Conservation (phyloP, 2,888 invertebrate species). For the Asteroscopus sphinx region DNA sequence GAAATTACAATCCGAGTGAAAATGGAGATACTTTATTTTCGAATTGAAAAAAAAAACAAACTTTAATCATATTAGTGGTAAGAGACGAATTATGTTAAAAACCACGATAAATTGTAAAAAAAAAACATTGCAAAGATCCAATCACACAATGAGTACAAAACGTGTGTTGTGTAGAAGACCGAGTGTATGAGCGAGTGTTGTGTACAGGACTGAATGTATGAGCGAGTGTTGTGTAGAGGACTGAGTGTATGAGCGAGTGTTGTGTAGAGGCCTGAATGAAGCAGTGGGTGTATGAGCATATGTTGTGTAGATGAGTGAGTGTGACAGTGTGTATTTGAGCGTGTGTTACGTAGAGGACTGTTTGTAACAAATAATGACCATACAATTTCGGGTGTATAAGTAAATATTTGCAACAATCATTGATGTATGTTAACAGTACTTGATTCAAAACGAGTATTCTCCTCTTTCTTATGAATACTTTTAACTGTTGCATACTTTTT, state of each 20-base stretch:
- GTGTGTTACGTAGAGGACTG: background rate
- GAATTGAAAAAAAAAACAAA: too few relatives aligned
- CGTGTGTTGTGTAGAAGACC: too few relatives aligned
- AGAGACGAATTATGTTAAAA: background rate
- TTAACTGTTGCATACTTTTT: slow-evolving; percentile 62
- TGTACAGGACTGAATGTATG: too few relatives aligned
- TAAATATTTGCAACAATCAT: too few relatives aligned
- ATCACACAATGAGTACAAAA: background rate
- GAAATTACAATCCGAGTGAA: too few relatives aligned
- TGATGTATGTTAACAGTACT: background rate
- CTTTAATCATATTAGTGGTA: too few relatives aligned
- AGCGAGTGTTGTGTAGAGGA: background rate
- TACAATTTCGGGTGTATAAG: too few relatives aligned
- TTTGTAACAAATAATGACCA: slow-evolving; percentile 1
- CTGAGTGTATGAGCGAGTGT: background rate
- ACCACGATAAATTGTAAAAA: background rate
- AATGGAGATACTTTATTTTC: too few relatives aligned
- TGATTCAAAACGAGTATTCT: background rate
- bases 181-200: background rate
- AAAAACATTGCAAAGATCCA: background rate
- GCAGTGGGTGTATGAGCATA: background rate
- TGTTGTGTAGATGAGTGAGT: background rate
- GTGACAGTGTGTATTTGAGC: background rate
- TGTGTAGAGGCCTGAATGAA: too few relatives aligned
- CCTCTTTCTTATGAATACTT: slow-evolving; percentile 23